Conservation (phyloP, 2,113 vertebrate genomes). For the Pseudonaja textilis region DNA sequence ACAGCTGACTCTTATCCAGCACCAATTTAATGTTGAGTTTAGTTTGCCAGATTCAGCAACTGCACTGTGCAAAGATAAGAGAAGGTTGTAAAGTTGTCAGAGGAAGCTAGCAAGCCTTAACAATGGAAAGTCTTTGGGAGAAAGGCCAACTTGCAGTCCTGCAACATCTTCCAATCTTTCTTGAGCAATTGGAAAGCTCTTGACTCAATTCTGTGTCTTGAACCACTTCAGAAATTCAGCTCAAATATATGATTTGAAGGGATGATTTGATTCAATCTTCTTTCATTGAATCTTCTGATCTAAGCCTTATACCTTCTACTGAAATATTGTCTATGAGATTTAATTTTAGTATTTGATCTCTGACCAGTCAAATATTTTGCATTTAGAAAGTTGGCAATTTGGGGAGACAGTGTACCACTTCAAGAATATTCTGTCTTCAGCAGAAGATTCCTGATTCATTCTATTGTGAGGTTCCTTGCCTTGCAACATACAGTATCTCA, state of each 20-base stretch:
- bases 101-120: not conserved
- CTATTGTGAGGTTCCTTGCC: not conserved
- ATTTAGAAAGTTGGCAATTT: not conserved
- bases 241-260: not conserved
- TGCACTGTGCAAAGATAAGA: not conserved
- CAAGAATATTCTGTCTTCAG: not conserved
- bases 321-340: not conserved
- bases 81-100: not conserved
- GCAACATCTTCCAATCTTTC: not conserved
- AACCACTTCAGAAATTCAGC: not conserved
- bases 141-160: not conserved
- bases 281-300: not conserved
- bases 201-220: not conserved
- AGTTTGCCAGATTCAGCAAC: not conserved
- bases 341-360: not conserved
- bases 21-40: not conserved
- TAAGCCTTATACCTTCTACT: not conserved
- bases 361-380: not conserved
- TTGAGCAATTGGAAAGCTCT: not conserved
- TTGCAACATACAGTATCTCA: not conserved
- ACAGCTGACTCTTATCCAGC: not conserved
- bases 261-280: not conserved
- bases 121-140: not conserved
- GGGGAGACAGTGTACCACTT: not conserved
- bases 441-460: not conserved